These are phyloP conservation scores for Myotis brandtii DNA, from an alignment of 2,113 vertebrate genomes.

Conservation along the genomic window DNA sequence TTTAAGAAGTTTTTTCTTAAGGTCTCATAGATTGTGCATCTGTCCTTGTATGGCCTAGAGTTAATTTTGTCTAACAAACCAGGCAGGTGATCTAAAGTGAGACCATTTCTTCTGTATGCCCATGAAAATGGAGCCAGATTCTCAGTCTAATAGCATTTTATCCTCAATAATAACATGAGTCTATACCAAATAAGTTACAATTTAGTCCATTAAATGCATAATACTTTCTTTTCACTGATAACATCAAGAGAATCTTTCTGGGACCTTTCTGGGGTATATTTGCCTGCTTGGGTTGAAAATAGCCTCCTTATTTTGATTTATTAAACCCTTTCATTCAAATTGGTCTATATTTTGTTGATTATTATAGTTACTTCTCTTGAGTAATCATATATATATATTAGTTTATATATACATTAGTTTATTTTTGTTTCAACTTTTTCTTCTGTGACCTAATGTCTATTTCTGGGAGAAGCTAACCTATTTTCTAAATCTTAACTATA, in stretches of 20 bases:
- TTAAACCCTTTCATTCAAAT: not conserved
- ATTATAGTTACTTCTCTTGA: not conserved
- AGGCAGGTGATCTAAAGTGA: not conserved
- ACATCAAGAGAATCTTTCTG: not conserved
- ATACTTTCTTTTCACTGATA: not conserved
- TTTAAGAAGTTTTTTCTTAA: not conserved
- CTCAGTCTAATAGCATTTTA: not conserved
- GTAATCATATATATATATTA: not conserved
- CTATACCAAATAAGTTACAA: not conserved
- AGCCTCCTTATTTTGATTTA: not conserved
- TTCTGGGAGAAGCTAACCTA: not conserved
- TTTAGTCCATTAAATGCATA: not conserved
- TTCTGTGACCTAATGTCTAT: not conserved
- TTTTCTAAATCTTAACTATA: not conserved
- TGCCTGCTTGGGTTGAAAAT: not conserved
- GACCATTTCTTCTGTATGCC: not conserved
- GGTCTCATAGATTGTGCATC: not conserved
- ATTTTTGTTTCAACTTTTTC: not conserved
- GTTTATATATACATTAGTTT: no score
- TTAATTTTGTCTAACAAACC: constrained; percentile 3
- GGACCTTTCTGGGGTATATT: not conserved
- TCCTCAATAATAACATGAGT: not conserved
- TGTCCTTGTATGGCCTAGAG: not conserved
- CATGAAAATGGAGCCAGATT: not conserved
- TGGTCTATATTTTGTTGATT: not conserved